These are phyloP conservation scores for Lordiphosa mommai DNA, from an alignment of 1,140 invertebrate species.

Conservation along the genomic window DNA sequence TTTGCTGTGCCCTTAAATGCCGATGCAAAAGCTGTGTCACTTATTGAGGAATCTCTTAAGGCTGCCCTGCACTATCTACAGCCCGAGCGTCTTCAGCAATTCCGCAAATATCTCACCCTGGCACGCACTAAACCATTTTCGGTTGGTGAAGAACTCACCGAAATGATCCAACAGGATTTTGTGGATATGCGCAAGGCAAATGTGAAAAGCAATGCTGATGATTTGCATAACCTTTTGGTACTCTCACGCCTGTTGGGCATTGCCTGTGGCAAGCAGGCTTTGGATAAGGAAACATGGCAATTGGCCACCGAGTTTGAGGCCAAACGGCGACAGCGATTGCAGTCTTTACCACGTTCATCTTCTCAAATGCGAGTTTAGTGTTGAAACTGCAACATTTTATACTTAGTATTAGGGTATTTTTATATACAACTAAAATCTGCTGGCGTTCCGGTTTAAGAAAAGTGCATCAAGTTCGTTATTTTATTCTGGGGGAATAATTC, in stretches of 20 bases:
- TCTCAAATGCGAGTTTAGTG: slow-evolving; percentile 17
- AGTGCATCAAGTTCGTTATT: too few relatives aligned
- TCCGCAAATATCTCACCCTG: slow-evolving; percentile 87
- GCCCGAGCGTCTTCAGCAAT: slow-evolving; percentile 83
- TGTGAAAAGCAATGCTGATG: slow-evolving; percentile 81
- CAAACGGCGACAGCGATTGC: slow-evolving; percentile 82
- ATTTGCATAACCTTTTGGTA: slow-evolving; percentile 88
- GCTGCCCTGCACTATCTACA: slow-evolving; percentile 86
- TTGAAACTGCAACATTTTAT: neutral
- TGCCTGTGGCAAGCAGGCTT: slow-evolving; percentile 83
- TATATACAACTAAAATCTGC: slow-evolving; percentile 2
- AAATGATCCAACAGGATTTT: slow-evolving; percentile 92
- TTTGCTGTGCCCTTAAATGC: slow-evolving; percentile 83
- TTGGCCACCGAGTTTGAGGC: slow-evolving; percentile 86
- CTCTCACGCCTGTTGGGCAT: slow-evolving; percentile 87
- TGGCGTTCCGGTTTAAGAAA: neutral
- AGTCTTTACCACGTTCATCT: slow-evolving; percentile 55
- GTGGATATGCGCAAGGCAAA: slow-evolving; percentile 85
- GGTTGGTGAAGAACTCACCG: slow-evolving; percentile 85
- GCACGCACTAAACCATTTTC: slow-evolving; percentile 83
- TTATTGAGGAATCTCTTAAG: slow-evolving; percentile 83
- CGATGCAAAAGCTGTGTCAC: slow-evolving; percentile 70
- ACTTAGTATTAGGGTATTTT: neutral
- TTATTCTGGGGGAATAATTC: too few relatives aligned
- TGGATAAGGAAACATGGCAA: slow-evolving; percentile 86